Evolutionary conservation across 2,113 vertebrate genomes (phyloP), one percentile per base, ranked within the genome.

Genomic region (Callaeas wilsoni): DNA sequence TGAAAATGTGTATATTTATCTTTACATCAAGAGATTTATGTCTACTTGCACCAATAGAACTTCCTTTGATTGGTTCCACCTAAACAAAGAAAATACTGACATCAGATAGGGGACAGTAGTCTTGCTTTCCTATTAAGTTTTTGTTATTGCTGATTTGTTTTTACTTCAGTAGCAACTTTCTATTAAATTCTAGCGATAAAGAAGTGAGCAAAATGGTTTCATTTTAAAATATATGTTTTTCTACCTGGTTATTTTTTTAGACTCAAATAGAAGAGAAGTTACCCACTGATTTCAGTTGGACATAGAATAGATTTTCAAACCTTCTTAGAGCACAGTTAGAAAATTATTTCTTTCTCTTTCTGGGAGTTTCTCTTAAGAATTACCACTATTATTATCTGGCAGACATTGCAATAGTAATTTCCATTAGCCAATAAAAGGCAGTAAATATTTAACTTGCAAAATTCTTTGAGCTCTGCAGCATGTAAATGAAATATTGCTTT

Each of bases 391-490:
- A 55, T 41, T 82, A 75, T 41, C 8, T 83, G 30, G 19, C 47
- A 71, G 18, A 11, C 37, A 64, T 69, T 46, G 47, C 1, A 63
- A 68, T 39, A 76, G 59, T 41, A 49, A 81, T 84, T 93, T 78
- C 33, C 57, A 57, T 35, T 78, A 70, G 32, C 13, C 19, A 87
- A 41, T 46, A 73, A 89, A 82, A 85, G 20, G 25, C 17, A 70
- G 19, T 78, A 87, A 89, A 39, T 85, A 85, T 62, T 89, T 83
- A 90, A 90, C 49, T 62, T 80, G 42, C 9, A 62, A 89, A 87
- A 39, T 49, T 27, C 65, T 68, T 89, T 23, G 69, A 91, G 23
- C 19, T 39, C 29, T 74, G 27, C 20, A 79, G 10, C 14, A 52
- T 22, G 13, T 44, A 80, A 59, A 59, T 25, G 16, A 75, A 89